phyloP scores from a whole-genome alignment of 2,888 invertebrate genomes.

The Tetragnatha montana region DNA sequence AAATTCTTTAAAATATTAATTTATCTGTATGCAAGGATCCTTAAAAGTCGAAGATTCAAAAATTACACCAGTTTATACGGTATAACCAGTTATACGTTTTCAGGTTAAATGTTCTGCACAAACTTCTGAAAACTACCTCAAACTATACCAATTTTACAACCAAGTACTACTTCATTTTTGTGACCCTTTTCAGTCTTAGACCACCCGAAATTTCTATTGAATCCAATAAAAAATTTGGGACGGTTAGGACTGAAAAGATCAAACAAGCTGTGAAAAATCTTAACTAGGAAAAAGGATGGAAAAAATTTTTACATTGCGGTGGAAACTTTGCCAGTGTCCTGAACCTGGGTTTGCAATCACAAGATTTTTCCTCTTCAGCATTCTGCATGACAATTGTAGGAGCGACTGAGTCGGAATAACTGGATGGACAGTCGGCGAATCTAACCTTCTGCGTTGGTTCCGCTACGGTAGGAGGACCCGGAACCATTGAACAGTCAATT shows the following conservation, averaged over 20 bases:
- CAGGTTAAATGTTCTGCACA: neutral
- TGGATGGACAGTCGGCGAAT: too few species aligned
- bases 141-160: neutral
- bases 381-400: neutral
- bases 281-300: neutral
- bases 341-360: conserved; percentile 9
- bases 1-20: neutral
- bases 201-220: too few species aligned
- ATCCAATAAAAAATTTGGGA: too few species aligned
- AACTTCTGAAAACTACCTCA: neutral
- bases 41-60: too few species aligned
- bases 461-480: too few species aligned
- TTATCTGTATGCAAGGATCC: neutral
- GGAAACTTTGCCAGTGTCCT: conserved; percentile 26
- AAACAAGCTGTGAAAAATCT: neutral
- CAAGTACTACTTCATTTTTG: neutral
- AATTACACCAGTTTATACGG: neutral
- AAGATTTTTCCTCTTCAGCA: neutral
- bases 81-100: too few species aligned
- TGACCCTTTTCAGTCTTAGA: too few species aligned
- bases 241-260: too few species aligned
- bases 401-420: too few species aligned
- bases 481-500: too few species aligned
- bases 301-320: conserved; percentile 46
- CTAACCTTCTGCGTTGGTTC: too few species aligned